A percentile compares a stretch with the other conserved stretches of the same genome.
These are phyloP conservation scores for Tachystola acroxantha DNA, from an alignment of 2,888 invertebrate genomes.

Conservation along the genomic window DNA sequence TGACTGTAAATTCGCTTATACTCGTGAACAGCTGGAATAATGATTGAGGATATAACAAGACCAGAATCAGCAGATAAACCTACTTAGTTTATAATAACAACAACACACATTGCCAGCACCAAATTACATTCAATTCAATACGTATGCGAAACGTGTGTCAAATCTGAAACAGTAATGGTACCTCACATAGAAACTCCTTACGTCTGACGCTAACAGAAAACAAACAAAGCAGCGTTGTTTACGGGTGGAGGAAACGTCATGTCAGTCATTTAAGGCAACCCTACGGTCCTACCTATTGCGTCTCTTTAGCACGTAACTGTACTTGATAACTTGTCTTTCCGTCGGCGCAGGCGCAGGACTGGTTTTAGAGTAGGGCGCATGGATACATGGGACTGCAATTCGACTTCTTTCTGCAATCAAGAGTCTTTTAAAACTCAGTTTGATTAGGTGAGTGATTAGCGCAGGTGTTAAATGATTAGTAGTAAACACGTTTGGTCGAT, in stretches of 20 bases:
- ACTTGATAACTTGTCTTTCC: conserved; percentile 11
- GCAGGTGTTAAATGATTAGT: too few relatives aligned
- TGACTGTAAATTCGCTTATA: too few relatives aligned
- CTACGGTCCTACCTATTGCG: conserved; percentile 30
- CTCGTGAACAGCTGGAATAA: too few relatives aligned
- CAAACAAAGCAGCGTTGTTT: not conserved
- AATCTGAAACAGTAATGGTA: conserved; percentile 13
- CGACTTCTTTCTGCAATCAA: too few relatives aligned
- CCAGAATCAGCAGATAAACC: too few relatives aligned
- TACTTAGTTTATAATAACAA: too few relatives aligned
- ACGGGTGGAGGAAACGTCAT: conserved; percentile 6
- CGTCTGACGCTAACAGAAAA: not conserved
- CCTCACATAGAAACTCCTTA: too few relatives aligned
- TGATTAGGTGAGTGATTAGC: too few relatives aligned
- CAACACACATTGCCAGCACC: not conserved
- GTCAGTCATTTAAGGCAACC: not conserved
- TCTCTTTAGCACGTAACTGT: conserved; percentile 31
- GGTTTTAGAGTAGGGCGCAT: not conserved
- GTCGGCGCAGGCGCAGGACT: not conserved
- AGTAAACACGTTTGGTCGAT: too few relatives aligned
- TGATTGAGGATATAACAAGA: too few relatives aligned
- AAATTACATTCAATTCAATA: conserved; percentile 1
- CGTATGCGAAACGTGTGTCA: conserved; percentile 15
- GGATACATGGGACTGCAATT: too few relatives aligned
- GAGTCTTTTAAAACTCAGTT: too few relatives aligned